Percentiles rank a stretch among this genome's conserved stretches.
Conservation (phyloP, 2,888 invertebrate genomes). For the Lasioglossum lativentre region DNA sequence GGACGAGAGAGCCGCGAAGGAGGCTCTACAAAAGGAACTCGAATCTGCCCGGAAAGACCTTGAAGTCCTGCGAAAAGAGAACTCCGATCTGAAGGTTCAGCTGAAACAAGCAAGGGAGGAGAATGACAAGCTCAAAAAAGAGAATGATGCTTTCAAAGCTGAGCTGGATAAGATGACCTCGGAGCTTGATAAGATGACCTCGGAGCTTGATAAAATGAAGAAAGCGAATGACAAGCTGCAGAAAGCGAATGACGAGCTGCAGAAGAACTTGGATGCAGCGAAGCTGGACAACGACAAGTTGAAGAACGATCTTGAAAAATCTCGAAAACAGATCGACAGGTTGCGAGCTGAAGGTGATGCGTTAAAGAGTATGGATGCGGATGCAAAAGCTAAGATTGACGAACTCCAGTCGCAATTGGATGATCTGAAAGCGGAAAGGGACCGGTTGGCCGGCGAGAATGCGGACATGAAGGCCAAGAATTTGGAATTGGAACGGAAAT, state of each 20-base stretch:
- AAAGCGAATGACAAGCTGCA: constrained; percentile 53
- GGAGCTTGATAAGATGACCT: constrained; percentile 15
- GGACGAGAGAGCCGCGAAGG: constrained; percentile 40
- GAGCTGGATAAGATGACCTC: constrained; percentile 24
- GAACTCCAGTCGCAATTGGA: constrained; percentile 22
- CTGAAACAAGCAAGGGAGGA: constrained; percentile 39
- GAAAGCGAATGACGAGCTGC: constrained; percentile 55
- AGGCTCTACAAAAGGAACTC: constrained; percentile 42
- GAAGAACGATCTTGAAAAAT: constrained; percentile 38
- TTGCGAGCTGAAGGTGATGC: background rate
- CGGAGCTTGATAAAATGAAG: too few species aligned
- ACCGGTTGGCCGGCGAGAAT: constrained; percentile 37
- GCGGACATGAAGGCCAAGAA: constrained; percentile 30
- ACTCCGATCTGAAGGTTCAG: constrained; percentile 38
- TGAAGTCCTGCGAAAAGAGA: constrained; percentile 53
- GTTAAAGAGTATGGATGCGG: constrained; percentile 33
- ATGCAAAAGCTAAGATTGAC: constrained; percentile 19
- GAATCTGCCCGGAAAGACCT: constrained; percentile 43
- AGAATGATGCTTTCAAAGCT: constrained; percentile 40
- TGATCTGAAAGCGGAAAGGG: constrained; percentile 4
- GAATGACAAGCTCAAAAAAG: constrained; percentile 50
- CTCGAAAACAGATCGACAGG: background rate
- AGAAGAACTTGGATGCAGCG: background rate
- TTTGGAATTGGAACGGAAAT: constrained; percentile 52
- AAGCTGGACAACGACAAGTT: background rate